Percentiles rank a stretch among this genome's conserved stretches.
Conservation (phyloP, 2,797 vertebrate species). For the Morelia viridis region DNA sequence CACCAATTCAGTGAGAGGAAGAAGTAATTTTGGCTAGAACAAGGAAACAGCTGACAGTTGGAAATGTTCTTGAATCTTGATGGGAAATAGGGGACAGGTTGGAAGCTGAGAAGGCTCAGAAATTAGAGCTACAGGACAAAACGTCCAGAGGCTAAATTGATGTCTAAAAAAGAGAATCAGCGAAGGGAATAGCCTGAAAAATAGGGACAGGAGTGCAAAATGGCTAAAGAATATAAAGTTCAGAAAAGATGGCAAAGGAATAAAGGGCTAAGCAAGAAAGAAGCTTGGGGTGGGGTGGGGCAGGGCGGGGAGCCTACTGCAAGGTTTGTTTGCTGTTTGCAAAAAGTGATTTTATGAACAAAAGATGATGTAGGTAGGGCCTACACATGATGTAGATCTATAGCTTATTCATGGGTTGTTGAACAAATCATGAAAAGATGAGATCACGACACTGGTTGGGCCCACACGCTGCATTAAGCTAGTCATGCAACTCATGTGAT, state of each 20-base stretch:
- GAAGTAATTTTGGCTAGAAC: background rate
- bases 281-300: background rate
- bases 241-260: background rate
- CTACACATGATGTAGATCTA: background rate
- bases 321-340: background rate
- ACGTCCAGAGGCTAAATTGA: background rate
- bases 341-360: background rate
- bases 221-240: background rate
- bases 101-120: background rate
- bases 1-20: background rate
- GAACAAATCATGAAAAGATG: background rate
- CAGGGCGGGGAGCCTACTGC: background rate
- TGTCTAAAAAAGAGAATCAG: no score
- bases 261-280: background rate
- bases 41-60: background rate
- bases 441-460: background rate
- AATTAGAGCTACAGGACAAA: background rate
- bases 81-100: background rate
- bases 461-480: background rate
- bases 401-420: background rate
- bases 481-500: background rate
- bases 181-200: background rate
- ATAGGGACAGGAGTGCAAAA: background rate
- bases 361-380: background rate
- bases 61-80: background rate